Percentiles rank a stretch among this genome's conserved stretches.
Evolutionary conservation across 2,113 vertebrate genomes (phyloP).

Genomic region (Herpetotheres cachinnans): DNA sequence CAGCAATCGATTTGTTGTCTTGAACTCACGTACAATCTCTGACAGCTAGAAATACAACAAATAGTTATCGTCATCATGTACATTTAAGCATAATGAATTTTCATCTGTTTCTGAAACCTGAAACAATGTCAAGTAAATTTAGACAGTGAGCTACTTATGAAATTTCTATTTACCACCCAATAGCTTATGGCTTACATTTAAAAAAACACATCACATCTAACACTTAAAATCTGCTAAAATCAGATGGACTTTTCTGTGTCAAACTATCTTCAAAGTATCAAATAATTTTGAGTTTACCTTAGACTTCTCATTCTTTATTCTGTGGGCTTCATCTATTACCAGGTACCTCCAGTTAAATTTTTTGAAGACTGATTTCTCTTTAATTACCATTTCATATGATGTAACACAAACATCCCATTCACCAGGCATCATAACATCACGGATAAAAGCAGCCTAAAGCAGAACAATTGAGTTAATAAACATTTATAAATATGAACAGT

Average conservation of each 20-base stretch:
- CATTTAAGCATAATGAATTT: background rate
- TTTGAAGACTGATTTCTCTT: constrained; percentile 90
- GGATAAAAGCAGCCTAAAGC: constrained; percentile 87
- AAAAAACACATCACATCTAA: background rate
- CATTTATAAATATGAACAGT: background rate
- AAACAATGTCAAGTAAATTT: background rate
- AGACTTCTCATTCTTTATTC: constrained; percentile 93
- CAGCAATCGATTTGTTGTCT: constrained; percentile 88
- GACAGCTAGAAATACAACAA: constrained; percentile 76
- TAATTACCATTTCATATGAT: constrained; percentile 91
- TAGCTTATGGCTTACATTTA: background rate
- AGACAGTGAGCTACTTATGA: background rate
- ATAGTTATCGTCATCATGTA: background rate
- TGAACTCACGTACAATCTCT: constrained; percentile 90
- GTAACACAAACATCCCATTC: constrained; percentile 93
- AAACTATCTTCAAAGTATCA: background rate
- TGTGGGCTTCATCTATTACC: constrained; percentile 90
- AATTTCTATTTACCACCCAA: background rate
- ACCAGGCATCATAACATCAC: constrained; percentile 90
- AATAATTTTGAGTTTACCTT: constrained; percentile 75
- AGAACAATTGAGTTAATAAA: constrained; percentile 21
- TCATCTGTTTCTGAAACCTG: background rate
- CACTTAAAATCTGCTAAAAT: background rate
- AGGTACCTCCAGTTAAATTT: constrained; percentile 92
- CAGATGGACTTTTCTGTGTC: background rate